Evolutionary conservation across 2,888 invertebrate species (phyloP), one percentile per base, ranked within the genome.

Genomic region (Drosophila glabriapex): DNA sequence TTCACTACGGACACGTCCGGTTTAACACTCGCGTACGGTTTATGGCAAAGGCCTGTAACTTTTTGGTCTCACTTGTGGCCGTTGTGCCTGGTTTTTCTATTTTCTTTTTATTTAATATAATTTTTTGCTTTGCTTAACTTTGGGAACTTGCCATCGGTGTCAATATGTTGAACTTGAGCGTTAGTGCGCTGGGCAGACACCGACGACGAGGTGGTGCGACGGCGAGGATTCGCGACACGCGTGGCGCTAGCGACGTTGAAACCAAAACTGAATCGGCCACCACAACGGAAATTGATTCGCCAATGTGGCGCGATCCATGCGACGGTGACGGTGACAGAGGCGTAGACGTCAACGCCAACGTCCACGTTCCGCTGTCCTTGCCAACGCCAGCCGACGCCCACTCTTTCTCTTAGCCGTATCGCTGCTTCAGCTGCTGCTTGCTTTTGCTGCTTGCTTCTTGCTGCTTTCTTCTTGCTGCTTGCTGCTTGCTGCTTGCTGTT

Each of bases 221-320:
- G n/a, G n/a, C n/a, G n/a, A n/a, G n/a, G 78, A 89, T 80, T 89
- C 89, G 73, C 82, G 91, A 87, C 83, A 89, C 91, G 91, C 89
- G 91, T 80, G 78, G 77, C 85, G 91, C 79, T 69, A 64, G 82
- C 88, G 72, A 91, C 90, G 83, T 78, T 83, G 84, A 89, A 85
- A 85, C 78, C 84, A 90, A 88, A 91, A 91, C 90, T 89, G 88
- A 86, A 87, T 76, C 78, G 82, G 82, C 85, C 80, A 86, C 83
- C 82, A 84, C 86, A 85, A 80, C 90, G 90, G 89, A 89, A 89
- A 89, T 89, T 88, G 84, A 86, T 88, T 90, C 77, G 89, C 83
- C 76, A 80, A 85, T 80, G 87, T 80, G 76, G 61, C 79, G 70
- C 68, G 61, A 71, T 68, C 67, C 74, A 85, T 72, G 54, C 50